These are phyloP conservation scores for Pholis gunnellus DNA, from an alignment of 2,113 vertebrate species.

Conservation along the genomic window DNA sequence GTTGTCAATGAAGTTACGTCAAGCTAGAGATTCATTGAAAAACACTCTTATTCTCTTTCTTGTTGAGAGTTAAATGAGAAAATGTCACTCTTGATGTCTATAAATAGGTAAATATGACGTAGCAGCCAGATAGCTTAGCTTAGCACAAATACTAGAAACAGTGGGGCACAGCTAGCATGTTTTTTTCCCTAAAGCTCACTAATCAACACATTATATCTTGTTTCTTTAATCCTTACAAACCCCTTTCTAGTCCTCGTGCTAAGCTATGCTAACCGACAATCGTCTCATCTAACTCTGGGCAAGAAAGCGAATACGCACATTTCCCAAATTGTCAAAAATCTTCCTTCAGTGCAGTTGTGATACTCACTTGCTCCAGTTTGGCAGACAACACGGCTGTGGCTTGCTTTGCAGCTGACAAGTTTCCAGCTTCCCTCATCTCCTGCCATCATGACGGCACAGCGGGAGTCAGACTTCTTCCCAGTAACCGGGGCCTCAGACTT, in stretches of 20 bases:
- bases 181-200: too few species aligned
- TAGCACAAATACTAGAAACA: background rate
- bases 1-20: background rate
- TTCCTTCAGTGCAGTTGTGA: background rate
- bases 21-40: background rate
- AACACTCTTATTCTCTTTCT: background rate
- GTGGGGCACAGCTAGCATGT: background rate
- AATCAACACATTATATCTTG: background rate
- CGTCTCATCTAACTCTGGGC: background rate
- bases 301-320: background rate
- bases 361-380: slow-evolving; percentile 88
- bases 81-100: background rate
- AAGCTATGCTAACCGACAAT: background rate
- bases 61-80: background rate
- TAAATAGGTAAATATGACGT: background rate
- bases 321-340: background rate
- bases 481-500: background rate
- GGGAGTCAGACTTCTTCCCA: slow-evolving; percentile 2
- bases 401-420: slow-evolving; percentile 82
- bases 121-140: background rate
- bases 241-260: background rate
- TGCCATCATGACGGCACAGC: slow-evolving; percentile 87
- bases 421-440: slow-evolving; percentile 86
- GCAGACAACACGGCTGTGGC: slow-evolving; percentile 90
- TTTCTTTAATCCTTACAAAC: background rate